Evolutionary conservation across 2,113 vertebrate species (phyloP).

Genomic region (Malurus alboscapulatus): DNA sequence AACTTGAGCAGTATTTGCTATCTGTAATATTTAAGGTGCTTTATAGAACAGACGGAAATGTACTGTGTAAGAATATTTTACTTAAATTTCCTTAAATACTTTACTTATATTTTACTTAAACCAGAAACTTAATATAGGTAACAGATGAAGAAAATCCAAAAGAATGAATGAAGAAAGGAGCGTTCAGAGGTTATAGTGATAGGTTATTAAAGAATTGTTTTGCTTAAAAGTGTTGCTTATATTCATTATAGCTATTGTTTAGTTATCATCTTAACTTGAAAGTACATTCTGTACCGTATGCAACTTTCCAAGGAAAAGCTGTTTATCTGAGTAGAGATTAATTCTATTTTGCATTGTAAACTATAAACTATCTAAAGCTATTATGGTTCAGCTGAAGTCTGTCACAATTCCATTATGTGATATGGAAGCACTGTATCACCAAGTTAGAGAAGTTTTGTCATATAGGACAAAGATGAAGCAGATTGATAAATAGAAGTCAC

Average conservation of each 20-base stretch:
- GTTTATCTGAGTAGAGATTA: background rate
- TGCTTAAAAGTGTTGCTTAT: background rate
- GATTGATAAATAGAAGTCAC: background rate
- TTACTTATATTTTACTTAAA: background rate
- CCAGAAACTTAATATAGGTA: background rate
- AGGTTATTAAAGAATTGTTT: background rate
- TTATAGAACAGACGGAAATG: background rate
- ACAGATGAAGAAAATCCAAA: background rate
- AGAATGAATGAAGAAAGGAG: background rate
- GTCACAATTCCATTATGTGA: background rate
- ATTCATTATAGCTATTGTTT: background rate
- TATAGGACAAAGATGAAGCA: background rate
- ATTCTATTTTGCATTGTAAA: constrained; percentile 2
- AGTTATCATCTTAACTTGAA: background rate
- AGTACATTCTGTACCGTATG: background rate
- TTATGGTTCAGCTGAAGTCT: background rate
- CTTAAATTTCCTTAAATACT: background rate
- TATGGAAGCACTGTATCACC: background rate
- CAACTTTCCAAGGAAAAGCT: background rate
- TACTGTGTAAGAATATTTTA: background rate
- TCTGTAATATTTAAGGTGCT: background rate
- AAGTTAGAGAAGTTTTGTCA: background rate
- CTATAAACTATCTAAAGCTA: background rate
- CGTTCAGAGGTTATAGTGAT: background rate
- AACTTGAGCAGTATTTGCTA: background rate